A percentile compares a stretch with the other conserved stretches of the same genome.
Conservation (phyloP, 2,113 vertebrate species). For the Prietella phreatophila region DNA sequence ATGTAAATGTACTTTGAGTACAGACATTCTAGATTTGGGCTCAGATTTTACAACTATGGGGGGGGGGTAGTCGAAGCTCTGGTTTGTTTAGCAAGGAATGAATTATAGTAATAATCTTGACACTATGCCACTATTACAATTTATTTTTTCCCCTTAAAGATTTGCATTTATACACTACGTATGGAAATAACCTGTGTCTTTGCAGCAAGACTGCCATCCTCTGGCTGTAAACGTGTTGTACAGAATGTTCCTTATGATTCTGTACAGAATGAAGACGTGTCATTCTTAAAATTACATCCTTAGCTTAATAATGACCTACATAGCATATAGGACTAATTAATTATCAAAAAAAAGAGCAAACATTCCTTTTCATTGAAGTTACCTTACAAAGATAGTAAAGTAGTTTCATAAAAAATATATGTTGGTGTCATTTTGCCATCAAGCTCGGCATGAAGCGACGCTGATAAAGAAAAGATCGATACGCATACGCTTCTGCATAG, state of each 20-base stretch:
- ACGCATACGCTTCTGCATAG: background rate
- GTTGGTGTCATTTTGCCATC: background rate
- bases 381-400: background rate
- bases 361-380: background rate
- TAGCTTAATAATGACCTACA: background rate
- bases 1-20: background rate
- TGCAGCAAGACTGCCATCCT: conserved; percentile 44
- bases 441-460: conserved; percentile 2
- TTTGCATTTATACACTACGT: background rate
- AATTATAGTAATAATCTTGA: background rate
- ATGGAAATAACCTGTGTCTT: background rate
- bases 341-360: background rate
- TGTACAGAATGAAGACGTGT: background rate
- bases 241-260: background rate
- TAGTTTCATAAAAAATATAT: background rate
- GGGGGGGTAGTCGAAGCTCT: background rate
- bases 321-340: background rate
- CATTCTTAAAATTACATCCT: background rate
- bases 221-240: conserved; percentile 5
- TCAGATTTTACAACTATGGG: conserved; percentile 10
- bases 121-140: background rate
- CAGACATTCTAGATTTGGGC: background rate
- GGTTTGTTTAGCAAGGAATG: background rate
- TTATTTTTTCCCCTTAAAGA: background rate
- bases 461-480: background rate